phyloP scores from a whole-genome alignment of 2,888 invertebrate genomes.

The Patella ulyssiponensis region DNA sequence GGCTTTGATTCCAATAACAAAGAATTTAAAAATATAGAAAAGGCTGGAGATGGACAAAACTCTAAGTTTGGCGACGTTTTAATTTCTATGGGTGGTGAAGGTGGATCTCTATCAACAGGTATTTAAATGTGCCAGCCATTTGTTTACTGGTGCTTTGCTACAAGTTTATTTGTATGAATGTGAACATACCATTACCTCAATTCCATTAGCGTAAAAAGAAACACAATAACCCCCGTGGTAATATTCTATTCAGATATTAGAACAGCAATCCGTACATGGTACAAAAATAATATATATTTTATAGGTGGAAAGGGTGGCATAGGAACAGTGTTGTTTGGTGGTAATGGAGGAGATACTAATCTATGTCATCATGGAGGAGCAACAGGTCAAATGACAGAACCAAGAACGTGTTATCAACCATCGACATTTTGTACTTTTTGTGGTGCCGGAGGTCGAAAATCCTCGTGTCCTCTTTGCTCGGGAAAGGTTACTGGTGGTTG shows the following conservation, averaged over 20 bases:
- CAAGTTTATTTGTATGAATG: no score
- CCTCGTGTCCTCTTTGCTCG: constrained; percentile 25
- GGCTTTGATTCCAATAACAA: constrained; percentile 34
- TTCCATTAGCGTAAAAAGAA: no score
- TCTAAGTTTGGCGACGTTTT: constrained; percentile 37
- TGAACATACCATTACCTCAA: no score
- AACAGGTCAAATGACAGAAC: constrained; percentile 32
- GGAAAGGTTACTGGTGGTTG: constrained; percentile 23
- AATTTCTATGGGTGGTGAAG: constrained; percentile 38
- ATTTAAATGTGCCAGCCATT: no score
- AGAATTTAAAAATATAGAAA: neutral
- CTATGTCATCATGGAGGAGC: constrained; percentile 38
- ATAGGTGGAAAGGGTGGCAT: constrained; percentile 37
- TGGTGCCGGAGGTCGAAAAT: constrained; percentile 37
- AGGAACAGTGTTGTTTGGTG: constrained; percentile 34
- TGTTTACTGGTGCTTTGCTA: no score
- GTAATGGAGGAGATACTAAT: constrained; percentile 29
- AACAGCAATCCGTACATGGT: no score
- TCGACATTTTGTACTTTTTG: constrained; percentile 36
- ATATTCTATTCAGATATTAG: no score
- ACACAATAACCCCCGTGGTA: no score
- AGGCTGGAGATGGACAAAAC: constrained; percentile 38
- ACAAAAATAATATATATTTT: neutral
- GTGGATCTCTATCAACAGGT: constrained; percentile 21
- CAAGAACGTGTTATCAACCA: constrained; percentile 24